Evolutionary conservation across 2,888 invertebrate species (phyloP), one percentile per base, ranked within the genome.

Genomic region (Latrodectus hesperus): DNA sequence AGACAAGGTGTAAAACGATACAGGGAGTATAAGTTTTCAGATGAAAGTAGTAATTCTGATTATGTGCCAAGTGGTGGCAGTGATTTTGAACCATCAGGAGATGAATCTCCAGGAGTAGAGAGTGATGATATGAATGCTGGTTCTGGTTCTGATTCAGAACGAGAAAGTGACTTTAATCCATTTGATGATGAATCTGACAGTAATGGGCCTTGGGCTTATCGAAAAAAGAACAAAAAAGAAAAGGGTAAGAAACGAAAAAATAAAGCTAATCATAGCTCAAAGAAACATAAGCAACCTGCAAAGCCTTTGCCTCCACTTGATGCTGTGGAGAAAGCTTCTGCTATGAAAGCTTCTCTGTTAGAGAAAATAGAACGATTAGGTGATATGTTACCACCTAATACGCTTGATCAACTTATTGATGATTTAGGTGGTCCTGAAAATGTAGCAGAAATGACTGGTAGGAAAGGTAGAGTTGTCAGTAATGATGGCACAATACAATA

Each of bases 401-500:
- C 99, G 0, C 94, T 99, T 71, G 99, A 99, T 94, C 98, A 99
- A 92, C 94, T 99, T 14, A 99, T 99, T 90, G 99, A 99, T 93
- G 98, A 98, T 92, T 94, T 99, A 12, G 99, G 99, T 74, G 99
- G 99, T 1, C 97, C 99, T 0, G 98, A 98, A 90, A 97, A 97
- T 93, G 99, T 99, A 0, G 99, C 99, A 0, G 99, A 99, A 95
- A 99, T 99, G 99, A 99, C 99, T 0, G 99, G 99, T 0, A 94
- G 99, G 79, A 98, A 99, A 64, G 97, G 98, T 2, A 91, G 94
- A 26, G 92, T 94, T 49, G 93, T 94, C 49, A 97, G 97, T 91
- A 98, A 98, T 90, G 96, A 98, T 91, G 98, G 98, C 0, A 95
- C 95, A 90, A 97, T 99, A 91, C 96, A 96, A 90, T 99, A 99